Percentiles rank a stretch among this genome's conserved stretches.
These are phyloP conservation scores for Limenitis camilla DNA, from an alignment of 2,888 invertebrate species.

Conservation along the genomic window DNA sequence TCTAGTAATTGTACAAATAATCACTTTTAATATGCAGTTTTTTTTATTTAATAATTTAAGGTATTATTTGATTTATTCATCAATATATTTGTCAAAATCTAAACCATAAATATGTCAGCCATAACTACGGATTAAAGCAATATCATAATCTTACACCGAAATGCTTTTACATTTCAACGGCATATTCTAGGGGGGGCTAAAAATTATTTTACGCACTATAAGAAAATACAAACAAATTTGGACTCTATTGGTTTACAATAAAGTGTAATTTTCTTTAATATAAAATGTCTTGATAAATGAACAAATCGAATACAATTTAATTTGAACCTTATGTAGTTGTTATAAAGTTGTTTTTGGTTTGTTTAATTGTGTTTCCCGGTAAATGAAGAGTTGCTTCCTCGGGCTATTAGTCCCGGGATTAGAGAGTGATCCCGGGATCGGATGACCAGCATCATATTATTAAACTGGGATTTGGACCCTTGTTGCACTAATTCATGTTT, in stretches of 20 bases:
- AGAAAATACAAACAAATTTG: constrained; percentile 22
- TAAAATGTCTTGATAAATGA: not conserved
- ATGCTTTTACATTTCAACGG: constrained; percentile 66
- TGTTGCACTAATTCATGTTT: constrained; percentile 58
- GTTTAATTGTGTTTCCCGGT: constrained; percentile 3
- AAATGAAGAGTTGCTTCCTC: constrained; percentile 36
- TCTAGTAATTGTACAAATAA: too few species aligned
- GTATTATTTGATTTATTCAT: constrained; percentile 7
- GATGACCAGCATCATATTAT: constrained; percentile 67
- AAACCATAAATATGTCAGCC: constrained; percentile 27
- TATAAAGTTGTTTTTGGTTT: constrained; percentile 16
- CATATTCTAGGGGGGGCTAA: constrained; percentile 46
- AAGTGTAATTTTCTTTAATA: not conserved
- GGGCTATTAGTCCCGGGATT: constrained; percentile 69
- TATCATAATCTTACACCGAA: constrained; percentile 72
- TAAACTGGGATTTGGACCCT: constrained; percentile 66
- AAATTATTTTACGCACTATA: constrained; percentile 44
- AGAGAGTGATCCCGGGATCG: constrained; percentile 61
- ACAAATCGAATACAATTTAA: not conserved
- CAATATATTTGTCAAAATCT: constrained; percentile 6
- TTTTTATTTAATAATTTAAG: not conserved
- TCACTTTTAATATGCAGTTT: too few species aligned
- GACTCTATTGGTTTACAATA: constrained; percentile 23
- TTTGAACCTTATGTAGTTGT: not conserved
- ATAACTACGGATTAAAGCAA: constrained; percentile 46